phyloP scores from a whole-genome alignment of 2,797 vertebrate species.

The Sebastes steindachneri region DNA sequence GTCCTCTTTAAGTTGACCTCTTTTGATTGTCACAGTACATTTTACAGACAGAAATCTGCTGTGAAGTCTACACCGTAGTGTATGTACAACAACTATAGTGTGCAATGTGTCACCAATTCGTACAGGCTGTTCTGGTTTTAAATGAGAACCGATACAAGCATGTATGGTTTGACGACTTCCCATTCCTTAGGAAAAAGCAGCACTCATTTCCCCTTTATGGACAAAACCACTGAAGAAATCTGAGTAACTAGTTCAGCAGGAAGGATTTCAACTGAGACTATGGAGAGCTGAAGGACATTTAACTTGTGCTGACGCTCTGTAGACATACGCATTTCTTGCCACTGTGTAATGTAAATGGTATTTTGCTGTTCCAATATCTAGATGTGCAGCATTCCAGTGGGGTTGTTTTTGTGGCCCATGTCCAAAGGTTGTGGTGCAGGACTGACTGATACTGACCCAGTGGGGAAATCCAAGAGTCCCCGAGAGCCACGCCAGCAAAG shows the following conservation, averaged over 20 bases:
- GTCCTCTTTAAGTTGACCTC: too few relatives aligned
- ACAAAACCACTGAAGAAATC: background rate
- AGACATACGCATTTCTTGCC: too few relatives aligned
- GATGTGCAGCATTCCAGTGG: background rate
- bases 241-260: background rate
- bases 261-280: background rate
- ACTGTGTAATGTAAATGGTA: background rate
- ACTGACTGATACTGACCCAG: slow-evolving; percentile 81
- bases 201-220: too few relatives aligned
- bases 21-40: background rate
- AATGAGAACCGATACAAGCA: too few relatives aligned
- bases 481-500: slow-evolving; percentile 93
- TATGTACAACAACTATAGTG: too few relatives aligned
- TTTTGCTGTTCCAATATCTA: background rate
- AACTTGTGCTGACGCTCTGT: background rate
- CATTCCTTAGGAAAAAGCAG: too few relatives aligned
- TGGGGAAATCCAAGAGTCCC: slow-evolving; percentile 98
- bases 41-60: background rate
- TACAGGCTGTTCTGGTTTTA: too few relatives aligned
- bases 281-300: background rate
- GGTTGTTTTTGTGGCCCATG: background rate
- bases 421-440: background rate
- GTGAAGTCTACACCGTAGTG: background rate
- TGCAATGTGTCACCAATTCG: too few relatives aligned
- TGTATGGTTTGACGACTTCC: too few relatives aligned